Evolutionary conservation across 2,888 invertebrate genomes (phyloP).

Genomic region (Rhamnusium bicolor): DNA sequence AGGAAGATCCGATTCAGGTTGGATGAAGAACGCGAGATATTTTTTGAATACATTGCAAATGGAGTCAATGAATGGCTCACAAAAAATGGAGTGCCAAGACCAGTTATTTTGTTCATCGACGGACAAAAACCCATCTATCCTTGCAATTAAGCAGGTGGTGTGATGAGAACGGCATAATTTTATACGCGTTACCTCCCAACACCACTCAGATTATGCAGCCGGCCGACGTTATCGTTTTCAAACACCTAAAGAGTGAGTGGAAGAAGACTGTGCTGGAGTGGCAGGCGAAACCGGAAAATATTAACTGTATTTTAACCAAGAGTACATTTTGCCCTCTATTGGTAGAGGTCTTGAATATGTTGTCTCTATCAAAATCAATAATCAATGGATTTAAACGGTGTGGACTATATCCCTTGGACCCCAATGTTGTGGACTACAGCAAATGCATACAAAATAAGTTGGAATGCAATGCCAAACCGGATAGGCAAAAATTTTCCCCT

Average conservation of each 20-base stretch:
- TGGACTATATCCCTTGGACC: conserved; percentile 9
- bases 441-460: conserved; percentile 27
- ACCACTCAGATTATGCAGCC: conserved; percentile 31
- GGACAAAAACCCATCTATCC: conserved; percentile 56
- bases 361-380: neutral
- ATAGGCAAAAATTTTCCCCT: no score
- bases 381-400: conserved; percentile 16
- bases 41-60: conserved; percentile 34
- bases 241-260: conserved; percentile 15
- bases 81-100: conserved; percentile 12
- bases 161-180: conserved; percentile 50
- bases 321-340: neutral
- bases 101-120: conserved; percentile 56
- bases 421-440: neutral
- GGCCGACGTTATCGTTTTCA: conserved; percentile 29
- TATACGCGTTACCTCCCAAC: conserved; percentile 43
- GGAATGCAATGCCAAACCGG: neutral
- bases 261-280: conserved; percentile 11
- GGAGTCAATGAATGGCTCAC: conserved; percentile 32
- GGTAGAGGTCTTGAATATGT: neutral
- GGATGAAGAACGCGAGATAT: conserved; percentile 49
- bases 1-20: conserved; percentile 53
- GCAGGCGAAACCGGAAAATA: conserved; percentile 22
- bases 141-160: conserved; percentile 47
- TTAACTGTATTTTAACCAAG: conserved; percentile 1